These are phyloP conservation scores for Remorina albescens DNA, from an alignment of 2,797 vertebrate species.

Conservation along the genomic window DNA sequence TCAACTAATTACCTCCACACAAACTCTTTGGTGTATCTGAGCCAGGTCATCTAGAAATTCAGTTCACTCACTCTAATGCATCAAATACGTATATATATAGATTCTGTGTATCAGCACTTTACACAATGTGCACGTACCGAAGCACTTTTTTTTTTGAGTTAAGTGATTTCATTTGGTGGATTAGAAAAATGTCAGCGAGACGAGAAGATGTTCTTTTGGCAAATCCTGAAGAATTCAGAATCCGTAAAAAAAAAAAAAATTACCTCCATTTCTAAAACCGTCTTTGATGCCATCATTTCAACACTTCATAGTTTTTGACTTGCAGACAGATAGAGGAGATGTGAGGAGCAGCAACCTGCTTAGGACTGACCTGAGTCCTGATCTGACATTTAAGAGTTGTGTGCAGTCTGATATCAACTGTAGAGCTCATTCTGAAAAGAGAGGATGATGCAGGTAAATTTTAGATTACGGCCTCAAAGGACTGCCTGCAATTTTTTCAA, in stretches of 20 bases:
- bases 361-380: conserved; percentile 34
- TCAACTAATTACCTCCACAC: conserved; percentile 45
- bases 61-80: conserved; percentile 4
- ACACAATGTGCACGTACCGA: not conserved
- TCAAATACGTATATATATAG: conserved; percentile 18
- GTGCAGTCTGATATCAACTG: conserved; percentile 16
- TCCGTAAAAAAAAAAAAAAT: not conserved
- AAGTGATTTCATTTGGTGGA: conserved; percentile 2
- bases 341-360: conserved; percentile 11
- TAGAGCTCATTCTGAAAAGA: not conserved
- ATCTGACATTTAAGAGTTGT: conserved; percentile 45
- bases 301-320: not conserved
- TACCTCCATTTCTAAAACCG: not conserved
- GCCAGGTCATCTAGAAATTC: conserved; percentile 33
- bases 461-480: not conserved
- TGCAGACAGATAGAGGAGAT: conserved; percentile 13
- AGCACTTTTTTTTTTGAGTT: not conserved
- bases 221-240: not conserved
- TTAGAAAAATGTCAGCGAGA: conserved; percentile 12
- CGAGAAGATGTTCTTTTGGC: not conserved
- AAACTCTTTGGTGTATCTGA: conserved; percentile 3
- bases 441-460: not conserved
- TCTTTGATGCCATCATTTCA: conserved; percentile 6
- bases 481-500: not conserved
- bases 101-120: not conserved